Percentiles rank a stretch among this genome's conserved stretches.
These are phyloP conservation scores for Syngnathoides biaculeatus DNA, from an alignment of 2,113 vertebrate genomes.

Conservation along the genomic window DNA sequence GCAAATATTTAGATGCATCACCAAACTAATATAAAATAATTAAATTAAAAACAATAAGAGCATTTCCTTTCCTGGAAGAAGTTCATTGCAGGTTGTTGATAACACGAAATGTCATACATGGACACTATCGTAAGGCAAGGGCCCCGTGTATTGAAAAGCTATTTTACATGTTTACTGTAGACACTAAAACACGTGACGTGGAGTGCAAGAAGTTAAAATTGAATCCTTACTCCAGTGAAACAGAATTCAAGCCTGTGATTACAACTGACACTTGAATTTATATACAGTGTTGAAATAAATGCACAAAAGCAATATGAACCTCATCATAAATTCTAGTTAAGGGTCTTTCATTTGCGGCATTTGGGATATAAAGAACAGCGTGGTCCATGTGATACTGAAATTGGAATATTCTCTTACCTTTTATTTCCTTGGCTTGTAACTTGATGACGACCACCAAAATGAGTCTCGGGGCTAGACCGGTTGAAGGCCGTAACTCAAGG, in stretches of 20 bases:
- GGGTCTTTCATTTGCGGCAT: conserved; percentile 3
- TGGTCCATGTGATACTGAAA: background rate
- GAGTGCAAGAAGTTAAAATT: background rate
- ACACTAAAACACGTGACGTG: background rate
- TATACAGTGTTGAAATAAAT: conserved; percentile 1
- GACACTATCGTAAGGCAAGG: background rate
- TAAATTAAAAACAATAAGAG: too few species aligned
- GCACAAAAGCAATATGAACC: conserved; percentile 1
- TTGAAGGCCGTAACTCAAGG: conserved; percentile 4
- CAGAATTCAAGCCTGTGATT: background rate
- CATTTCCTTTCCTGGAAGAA: too few species aligned
- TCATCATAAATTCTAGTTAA: background rate
- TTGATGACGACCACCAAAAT: conserved; percentile 7
- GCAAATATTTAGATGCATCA: too few species aligned
- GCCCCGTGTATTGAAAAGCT: background rate
- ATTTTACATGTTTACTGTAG: background rate
- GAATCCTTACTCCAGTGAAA: background rate
- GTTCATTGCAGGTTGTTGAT: too few species aligned
- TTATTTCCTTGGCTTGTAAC: conserved; percentile 14
- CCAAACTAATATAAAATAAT: too few species aligned
- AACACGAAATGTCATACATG: background rate
- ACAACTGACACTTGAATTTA: conserved; percentile 3
- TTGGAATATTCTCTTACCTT: conserved; percentile 4
- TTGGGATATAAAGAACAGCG: conserved; percentile 5
- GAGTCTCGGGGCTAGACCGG: conserved; percentile 1